Evolutionary conservation across 1,140 invertebrate genomes (phyloP), one percentile per base, ranked within the genome.

Genomic region (Melitaea cinxia): DNA sequence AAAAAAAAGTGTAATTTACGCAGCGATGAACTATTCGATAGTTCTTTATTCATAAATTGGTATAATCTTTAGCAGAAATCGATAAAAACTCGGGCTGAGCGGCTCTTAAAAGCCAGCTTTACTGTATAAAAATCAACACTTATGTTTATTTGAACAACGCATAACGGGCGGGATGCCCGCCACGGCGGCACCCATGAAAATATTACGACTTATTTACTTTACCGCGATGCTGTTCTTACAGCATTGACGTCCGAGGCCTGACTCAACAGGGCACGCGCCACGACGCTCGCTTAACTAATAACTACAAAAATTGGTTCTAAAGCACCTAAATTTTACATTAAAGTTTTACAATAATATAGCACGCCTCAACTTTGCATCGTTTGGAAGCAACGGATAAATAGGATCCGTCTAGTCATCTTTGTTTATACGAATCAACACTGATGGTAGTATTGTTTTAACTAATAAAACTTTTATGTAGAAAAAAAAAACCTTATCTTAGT

Each of bases 151-250:
- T 75, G 69, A 72, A 64, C 61, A 65, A 67, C 60, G 64, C 66
- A 69, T 73, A 68, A 71, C 72, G 64, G 64, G 60, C 72, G 65
- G 73, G 58, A 66, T 70, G 65, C 73, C 71, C 80, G 82, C 75
- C 79, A 64, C 75, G 78, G 81, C 80, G 82, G 82, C 82, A 79
- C 82, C 77, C 80, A 84, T 84, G 79, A 83, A 85, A 88, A 86
- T 86, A 86, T 88, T 86, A 86, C 85, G 84, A 86, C 75, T 85
- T 87, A 89, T 88, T 88, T 89, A 87, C 83, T 88, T 85, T 85
- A 89, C 72, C 75, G 75, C 76, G 68, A 79, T 81, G 73, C 72
- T 78, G 78, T 75, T 82, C 78, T 79, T 78, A 78, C 73, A 71
- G 75, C 81, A 77, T 73, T 85, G 82, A 85, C 82, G 83, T 85